Evolutionary conservation across 1,140 invertebrate species (phyloP).

Genomic region (Dinoponera quadriceps): DNA sequence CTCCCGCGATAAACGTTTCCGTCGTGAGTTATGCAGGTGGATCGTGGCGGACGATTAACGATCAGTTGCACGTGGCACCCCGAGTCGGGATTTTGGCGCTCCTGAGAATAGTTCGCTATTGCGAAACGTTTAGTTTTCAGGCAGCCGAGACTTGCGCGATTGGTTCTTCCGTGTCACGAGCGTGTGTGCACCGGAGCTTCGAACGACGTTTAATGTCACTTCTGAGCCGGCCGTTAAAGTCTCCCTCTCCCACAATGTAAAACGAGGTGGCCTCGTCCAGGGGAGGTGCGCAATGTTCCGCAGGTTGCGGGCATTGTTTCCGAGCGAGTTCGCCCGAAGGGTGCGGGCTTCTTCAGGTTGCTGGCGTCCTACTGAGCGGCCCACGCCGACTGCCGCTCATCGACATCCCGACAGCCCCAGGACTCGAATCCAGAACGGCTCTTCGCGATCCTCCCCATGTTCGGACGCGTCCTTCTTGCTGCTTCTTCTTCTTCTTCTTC

Average conservation of each 20-base stretch:
- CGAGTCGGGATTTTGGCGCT: too few species aligned
- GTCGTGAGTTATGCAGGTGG: neutral
- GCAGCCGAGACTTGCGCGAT: too few species aligned
- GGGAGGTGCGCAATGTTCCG: constrained; percentile 70
- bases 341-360: constrained; percentile 85
- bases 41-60: neutral
- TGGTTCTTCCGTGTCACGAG: too few species aligned
- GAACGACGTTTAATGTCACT: constrained; percentile 17
- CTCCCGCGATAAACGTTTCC: constrained; percentile 8
- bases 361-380: constrained; percentile 83
- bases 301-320: constrained; percentile 79
- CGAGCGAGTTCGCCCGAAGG: constrained; percentile 79
- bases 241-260: constrained; percentile 59
- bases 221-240: constrained; percentile 24
- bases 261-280: constrained; percentile 66
- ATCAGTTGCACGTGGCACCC: too few species aligned
- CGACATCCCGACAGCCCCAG: constrained; percentile 81
- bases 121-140: too few species aligned
- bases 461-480: constrained; percentile 39
- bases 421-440: constrained; percentile 74
- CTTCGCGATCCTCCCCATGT: constrained; percentile 67
- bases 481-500: constrained; percentile 26
- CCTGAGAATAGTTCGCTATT: too few species aligned
- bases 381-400: constrained; percentile 83
- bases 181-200: too few species aligned